These are phyloP conservation scores for Ametastegia equiseti DNA, from an alignment of 2,888 invertebrate species.

Conservation along the genomic window DNA sequence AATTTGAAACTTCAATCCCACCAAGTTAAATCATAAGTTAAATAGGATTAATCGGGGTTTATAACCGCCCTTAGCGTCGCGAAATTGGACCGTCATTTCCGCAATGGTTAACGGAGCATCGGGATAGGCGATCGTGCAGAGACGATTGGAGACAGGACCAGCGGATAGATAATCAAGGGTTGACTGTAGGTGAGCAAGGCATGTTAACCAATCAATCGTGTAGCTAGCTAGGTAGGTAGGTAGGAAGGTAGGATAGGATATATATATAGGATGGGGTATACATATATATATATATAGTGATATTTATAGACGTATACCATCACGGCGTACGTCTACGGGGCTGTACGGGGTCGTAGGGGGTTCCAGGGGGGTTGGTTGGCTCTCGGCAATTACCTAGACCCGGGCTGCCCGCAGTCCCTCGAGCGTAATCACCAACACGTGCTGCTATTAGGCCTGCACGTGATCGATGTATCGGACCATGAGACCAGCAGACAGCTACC, in stretches of 20 bases:
- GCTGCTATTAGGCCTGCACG: slow-evolving; percentile 71
- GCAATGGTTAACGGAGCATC: slow-evolving; percentile 6
- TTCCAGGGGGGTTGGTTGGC: slow-evolving; percentile 52
- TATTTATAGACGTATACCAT: slow-evolving; percentile 27
- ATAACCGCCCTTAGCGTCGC: slow-evolving; percentile 38
- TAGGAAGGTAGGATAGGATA: slow-evolving; percentile 51
- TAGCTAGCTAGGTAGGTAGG: slow-evolving; percentile 56
- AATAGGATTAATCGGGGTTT: slow-evolving; percentile 39
- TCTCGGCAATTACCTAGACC: slow-evolving; percentile 70
- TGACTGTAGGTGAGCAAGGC: slow-evolving; percentile 64
- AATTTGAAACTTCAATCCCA: too few relatives aligned
- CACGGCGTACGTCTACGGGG: slow-evolving; percentile 50
- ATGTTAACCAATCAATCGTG: slow-evolving; percentile 71
- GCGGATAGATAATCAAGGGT: slow-evolving; percentile 69
- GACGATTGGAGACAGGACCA: slow-evolving; percentile 57
- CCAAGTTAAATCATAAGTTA: slow-evolving; percentile 32
- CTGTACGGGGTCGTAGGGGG: slow-evolving; percentile 48
- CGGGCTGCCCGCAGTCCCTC: slow-evolving; percentile 68
- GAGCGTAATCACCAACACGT: slow-evolving; percentile 73
- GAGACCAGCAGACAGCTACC: slow-evolving; percentile 60
- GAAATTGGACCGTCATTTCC: slow-evolving; percentile 41
- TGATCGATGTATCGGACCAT: slow-evolving; percentile 66
- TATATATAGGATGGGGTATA: slow-evolving; percentile 2
- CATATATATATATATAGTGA: background rate
- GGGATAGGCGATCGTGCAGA: slow-evolving; percentile 10